These are phyloP conservation scores for Oryctolagus cuniculus DNA, from an alignment of 2,113 vertebrate genomes.

Conservation along the genomic window DNA sequence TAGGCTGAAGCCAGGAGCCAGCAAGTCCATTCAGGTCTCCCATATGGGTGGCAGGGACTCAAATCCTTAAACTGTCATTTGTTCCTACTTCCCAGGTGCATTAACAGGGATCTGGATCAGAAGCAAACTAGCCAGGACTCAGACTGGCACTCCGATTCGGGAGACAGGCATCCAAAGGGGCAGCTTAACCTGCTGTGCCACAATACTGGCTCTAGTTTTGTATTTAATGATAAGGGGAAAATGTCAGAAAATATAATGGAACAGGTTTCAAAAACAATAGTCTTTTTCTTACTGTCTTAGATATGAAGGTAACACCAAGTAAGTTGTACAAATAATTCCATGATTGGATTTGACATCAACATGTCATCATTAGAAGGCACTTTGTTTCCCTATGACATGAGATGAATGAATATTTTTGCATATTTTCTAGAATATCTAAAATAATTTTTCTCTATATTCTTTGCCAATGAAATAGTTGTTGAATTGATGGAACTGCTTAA, in stretches of 20 bases:
- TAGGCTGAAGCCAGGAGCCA: no score
- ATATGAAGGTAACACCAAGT: neutral
- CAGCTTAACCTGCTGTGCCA: no score
- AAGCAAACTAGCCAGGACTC: no score
- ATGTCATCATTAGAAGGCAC: neutral
- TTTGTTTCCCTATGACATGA: slow-evolving; percentile 3
- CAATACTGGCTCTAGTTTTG: no score
- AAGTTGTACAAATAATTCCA: neutral
- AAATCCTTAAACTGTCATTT: no score
- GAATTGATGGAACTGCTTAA: slow-evolving; percentile 21
- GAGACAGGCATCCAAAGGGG: no score
- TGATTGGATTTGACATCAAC: neutral
- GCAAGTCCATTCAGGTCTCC: no score
- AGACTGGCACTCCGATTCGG: no score
- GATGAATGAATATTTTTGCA: slow-evolving; percentile 22
- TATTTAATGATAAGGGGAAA: neutral
- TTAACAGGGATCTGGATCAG: no score
- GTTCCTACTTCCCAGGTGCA: no score
- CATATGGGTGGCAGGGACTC: no score
- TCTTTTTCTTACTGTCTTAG: neutral
- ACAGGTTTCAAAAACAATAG: neutral
- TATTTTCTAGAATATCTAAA: neutral
- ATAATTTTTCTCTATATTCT: neutral
- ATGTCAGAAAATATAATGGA: neutral
- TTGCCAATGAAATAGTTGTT: slow-evolving; percentile 25